Percentiles rank a stretch among this genome's conserved stretches.
phyloP scores from a whole-genome alignment of 2,888 invertebrate species.

The Drosophila percnosoma region DNA sequence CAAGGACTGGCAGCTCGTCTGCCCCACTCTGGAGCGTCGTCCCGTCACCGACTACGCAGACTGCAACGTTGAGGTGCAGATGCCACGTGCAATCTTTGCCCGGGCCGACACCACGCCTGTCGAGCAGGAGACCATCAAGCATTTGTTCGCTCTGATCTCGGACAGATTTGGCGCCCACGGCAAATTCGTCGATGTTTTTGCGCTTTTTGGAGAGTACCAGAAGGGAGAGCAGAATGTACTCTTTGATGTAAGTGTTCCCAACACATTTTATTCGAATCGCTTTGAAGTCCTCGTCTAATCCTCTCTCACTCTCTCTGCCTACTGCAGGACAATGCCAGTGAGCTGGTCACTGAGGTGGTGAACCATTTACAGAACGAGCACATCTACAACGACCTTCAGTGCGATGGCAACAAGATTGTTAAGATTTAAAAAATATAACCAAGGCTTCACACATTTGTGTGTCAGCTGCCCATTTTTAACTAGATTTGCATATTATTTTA shows the following conservation, averaged over 20 bases:
- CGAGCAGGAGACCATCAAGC: constrained; percentile 83
- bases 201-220: constrained; percentile 82
- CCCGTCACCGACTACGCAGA: constrained; percentile 78
- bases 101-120: constrained; percentile 71
- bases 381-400: constrained; percentile 78
- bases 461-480: constrained; percentile 11
- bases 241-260: constrained; percentile 78
- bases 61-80: constrained; percentile 83
- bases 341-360: constrained; percentile 77
- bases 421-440: constrained; percentile 50
- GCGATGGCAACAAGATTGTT: constrained; percentile 71
- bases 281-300: neutral
- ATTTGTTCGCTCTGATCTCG: constrained; percentile 81
- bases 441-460: neutral
- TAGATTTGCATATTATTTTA: constrained; percentile 29
- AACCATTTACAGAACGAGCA: constrained; percentile 75
- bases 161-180: constrained; percentile 80
- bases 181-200: constrained; percentile 83
- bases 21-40: constrained; percentile 80
- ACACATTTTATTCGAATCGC: neutral
- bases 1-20: constrained; percentile 82
- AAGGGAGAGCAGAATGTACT: constrained; percentile 78
- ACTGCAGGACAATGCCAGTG: constrained; percentile 79
- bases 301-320: neutral
- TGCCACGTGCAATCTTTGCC: constrained; percentile 81